Percentiles rank a stretch among this genome's conserved stretches.
These are phyloP conservation scores for Chloromyia formosa DNA, from an alignment of 2,888 invertebrate species.

Conservation along the genomic window DNA sequence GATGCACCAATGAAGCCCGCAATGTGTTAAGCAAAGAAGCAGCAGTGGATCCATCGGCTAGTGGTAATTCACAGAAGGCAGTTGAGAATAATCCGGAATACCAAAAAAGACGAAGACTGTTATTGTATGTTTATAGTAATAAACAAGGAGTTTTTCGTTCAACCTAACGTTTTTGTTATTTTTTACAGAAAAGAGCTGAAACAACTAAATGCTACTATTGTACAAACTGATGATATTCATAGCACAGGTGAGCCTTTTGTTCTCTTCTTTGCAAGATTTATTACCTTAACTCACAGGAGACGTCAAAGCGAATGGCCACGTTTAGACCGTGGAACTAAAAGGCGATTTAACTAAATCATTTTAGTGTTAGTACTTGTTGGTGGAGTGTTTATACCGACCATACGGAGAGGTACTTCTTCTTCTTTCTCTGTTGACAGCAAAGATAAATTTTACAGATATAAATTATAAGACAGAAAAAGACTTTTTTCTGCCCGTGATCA, in stretches of 20 bases:
- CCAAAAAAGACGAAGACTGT: slow-evolving; percentile 55
- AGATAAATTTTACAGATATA: too few relatives aligned
- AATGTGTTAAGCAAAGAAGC: neutral
- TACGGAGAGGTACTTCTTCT: too few relatives aligned
- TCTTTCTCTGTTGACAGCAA: too few relatives aligned
- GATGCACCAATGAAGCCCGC: neutral
- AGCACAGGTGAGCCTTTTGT: slow-evolving; percentile 52
- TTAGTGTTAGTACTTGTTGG: too few relatives aligned
- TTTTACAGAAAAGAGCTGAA: slow-evolving; percentile 66
- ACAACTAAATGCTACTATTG: slow-evolving; percentile 73
- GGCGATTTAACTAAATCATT: too few relatives aligned
- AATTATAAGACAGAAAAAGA: too few relatives aligned
- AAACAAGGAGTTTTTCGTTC: too few relatives aligned
- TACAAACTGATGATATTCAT: slow-evolving; percentile 62
- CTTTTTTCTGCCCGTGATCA: too few relatives aligned
- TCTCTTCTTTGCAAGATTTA: neutral
- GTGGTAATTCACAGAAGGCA: neutral
- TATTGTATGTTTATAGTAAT: slow-evolving; percentile 55
- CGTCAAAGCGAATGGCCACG: too few relatives aligned
- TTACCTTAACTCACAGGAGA: too few relatives aligned
- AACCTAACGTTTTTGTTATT: slow-evolving; percentile 33
- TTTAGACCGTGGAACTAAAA: too few relatives aligned
- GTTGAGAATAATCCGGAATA: neutral
- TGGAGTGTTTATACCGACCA: too few relatives aligned
- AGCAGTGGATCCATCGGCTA: neutral